A percentile compares a stretch with the other conserved stretches of the same genome.
phyloP scores from a whole-genome alignment of 2,113 vertebrate species.

The Xenopus laevis region DNA sequence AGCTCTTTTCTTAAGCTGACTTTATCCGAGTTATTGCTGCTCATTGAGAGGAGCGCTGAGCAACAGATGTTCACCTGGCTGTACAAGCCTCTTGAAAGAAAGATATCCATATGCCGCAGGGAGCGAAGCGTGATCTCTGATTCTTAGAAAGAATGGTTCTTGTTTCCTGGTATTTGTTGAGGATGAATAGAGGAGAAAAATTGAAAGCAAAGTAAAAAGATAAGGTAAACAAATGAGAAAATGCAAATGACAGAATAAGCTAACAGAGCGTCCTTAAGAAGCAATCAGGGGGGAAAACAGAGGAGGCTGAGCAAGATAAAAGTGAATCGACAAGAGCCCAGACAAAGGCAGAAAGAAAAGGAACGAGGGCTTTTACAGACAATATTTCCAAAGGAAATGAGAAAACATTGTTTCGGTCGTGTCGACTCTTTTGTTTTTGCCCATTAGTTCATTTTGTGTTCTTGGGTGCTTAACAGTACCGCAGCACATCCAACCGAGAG shows the following conservation, averaged over 20 bases:
- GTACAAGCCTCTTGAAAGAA: conserved; percentile 58
- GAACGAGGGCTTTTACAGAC: conserved; percentile 21
- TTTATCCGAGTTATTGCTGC: conserved; percentile 60
- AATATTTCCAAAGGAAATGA: conserved; percentile 41
- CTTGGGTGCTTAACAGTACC: neutral
- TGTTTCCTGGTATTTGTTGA: conserved; percentile 53
- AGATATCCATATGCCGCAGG: conserved; percentile 59
- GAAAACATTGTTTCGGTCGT: conserved; percentile 29
- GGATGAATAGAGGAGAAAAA: conserved; percentile 38
- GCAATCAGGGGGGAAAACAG: conserved; percentile 18
- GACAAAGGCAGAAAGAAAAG: conserved; percentile 33
- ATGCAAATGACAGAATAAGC: conserved; percentile 42
- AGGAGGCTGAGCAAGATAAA: conserved; percentile 33
- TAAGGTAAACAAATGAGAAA: conserved; percentile 45
- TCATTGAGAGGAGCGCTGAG: conserved; percentile 58
- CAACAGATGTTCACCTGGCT: conserved; percentile 71
- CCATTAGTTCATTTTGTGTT: conserved; percentile 2
- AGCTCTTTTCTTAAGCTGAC: conserved; percentile 62
- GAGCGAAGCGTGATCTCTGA: conserved; percentile 50
- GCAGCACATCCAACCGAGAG: conserved; percentile 11
- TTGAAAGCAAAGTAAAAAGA: conserved; percentile 38
- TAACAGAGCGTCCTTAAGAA: conserved; percentile 37
- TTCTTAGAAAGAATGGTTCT: conserved; percentile 57
- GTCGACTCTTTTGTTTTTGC: conserved; percentile 12
- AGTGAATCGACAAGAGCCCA: conserved; percentile 38